Evolutionary conservation across 2,113 vertebrate genomes (phyloP).

Genomic region (Pterocles orientalis): DNA sequence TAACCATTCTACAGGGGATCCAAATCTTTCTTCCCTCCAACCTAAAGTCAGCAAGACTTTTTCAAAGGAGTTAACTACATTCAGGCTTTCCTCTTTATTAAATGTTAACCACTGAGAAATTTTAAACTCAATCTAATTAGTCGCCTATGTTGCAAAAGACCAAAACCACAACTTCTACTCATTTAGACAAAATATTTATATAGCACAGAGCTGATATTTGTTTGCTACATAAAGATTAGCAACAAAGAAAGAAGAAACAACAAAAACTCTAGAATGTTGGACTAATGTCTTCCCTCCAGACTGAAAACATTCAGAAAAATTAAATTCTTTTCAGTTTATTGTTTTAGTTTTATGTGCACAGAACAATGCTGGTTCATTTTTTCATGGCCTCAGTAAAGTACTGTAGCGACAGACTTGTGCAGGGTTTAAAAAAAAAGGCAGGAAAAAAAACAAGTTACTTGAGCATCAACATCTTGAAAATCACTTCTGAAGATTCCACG

Average conservation of each 20-base stretch:
- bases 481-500: not conserved
- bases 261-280: not conserved
- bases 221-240: not conserved
- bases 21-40: not conserved
- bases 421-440: not conserved
- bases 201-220: not conserved
- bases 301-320: conserved; percentile 40
- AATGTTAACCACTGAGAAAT: not conserved
- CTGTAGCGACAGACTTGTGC: not conserved
- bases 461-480: conserved; percentile 4
- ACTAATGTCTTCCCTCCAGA: not conserved
- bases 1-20: not conserved
- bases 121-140: not conserved
- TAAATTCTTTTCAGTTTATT: not conserved
- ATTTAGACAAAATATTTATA: not conserved
- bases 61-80: not conserved
- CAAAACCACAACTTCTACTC: not conserved
- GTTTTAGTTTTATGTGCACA: not conserved
- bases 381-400: not conserved
- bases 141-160: not conserved
- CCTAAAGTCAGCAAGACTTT: not conserved
- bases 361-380: not conserved
- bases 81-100: not conserved
- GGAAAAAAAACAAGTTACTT: not conserved
- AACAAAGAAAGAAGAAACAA: not conserved